Base-by-base conservation (phyloP, 2,888 invertebrate species). In the Drosophila multiciliata region DNA sequence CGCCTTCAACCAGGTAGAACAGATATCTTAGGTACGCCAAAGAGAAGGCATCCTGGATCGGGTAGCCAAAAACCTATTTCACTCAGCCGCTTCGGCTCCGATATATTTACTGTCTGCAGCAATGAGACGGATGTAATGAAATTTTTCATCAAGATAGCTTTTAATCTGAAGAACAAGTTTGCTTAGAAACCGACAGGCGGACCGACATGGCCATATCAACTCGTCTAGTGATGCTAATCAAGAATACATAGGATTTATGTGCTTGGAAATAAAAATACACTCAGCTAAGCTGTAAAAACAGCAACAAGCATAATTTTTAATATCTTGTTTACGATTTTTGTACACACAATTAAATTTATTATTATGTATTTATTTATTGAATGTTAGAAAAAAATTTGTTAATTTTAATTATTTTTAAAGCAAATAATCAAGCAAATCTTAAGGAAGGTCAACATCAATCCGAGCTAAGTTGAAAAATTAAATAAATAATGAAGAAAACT, bases 331-430 rank as follows among this genome's bases (percentile, higher is more conserved):
- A 45, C 45, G 23, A 45, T 23, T 15, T 15, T 15, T 15, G 8
- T 23, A 45, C 15, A 23, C 12, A 15, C 45, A 15, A 23, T 45
- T 23, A 45, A 45, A 23, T 15, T 45, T 15, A 45, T 45, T 45
- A 45, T 45, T 23, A 45, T 23, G 45, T 45, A 23, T 45, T 45
- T 45, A 15, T 45, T 45, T 45, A 45, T 23, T 45, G 45, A 45
- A 45, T 45, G 45, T 23, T 45, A 8, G 12, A 45, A 20, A 15
- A 20, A 15, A 23, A 23, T 23, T 23, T 29, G 29, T 15, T 2
- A 8, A 8, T 8, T 45, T 45, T 45, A 15, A 23, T 8, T 23
- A 15, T 15, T 12, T 23, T 45, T 45, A 8, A 45, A 15, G 15
- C 4, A 36, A 45, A 45, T 20, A 20, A 20, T 11, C 3, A 12